Evolutionary conservation across 1,140 invertebrate genomes (phyloP), one percentile per base, ranked within the genome.

Genomic region (Muscidifurax raptorellus): DNA sequence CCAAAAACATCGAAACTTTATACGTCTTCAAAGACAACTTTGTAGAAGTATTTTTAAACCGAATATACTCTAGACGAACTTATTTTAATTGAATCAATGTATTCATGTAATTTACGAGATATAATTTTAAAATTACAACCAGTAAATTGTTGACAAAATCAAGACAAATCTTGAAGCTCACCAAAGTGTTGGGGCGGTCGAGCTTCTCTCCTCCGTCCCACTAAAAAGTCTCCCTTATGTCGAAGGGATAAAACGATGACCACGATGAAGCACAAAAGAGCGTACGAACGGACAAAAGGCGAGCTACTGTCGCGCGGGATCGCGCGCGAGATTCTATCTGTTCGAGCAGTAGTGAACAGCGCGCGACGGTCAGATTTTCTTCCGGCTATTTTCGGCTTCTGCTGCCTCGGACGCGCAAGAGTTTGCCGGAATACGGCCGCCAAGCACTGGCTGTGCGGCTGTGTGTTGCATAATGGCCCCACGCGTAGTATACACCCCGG

Each of bases 401-500:
- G 59, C 66, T 59, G 72, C 27, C 9, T 75, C 32, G 32, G 66
- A 9, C 80, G 13, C 80, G 88, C 7, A 59, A 59, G 52, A 59
- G 52, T 87, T 83, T 77, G 84, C 71, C 85, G 85, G 82, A 89
- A 90, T 91, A 90, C 84, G 77, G 81, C 80, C 74, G 71, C 69
- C 59, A n/a, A 59, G 52, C 22, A 22, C 85, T 77, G 76, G 28
- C 30, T 47, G 2, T 59, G 18, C 22, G 18, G 22, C 52, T 59
- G 2, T 22, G 12, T 36, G 81, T 92, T 92, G 91, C 88, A 86
- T 91, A 92, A 92, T 83, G 80, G 85, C 80, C 83, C 47, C 75
- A 59, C 47, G 10, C 30, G 44, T 30, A 66, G 44, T 36, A 44
- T 3, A 67, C 64, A 69, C 30, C 78, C 69, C 27, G 83, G 90